phyloP scores from a whole-genome alignment of 1,140 invertebrate genomes.

The Cyclargus thomasi region DNA sequence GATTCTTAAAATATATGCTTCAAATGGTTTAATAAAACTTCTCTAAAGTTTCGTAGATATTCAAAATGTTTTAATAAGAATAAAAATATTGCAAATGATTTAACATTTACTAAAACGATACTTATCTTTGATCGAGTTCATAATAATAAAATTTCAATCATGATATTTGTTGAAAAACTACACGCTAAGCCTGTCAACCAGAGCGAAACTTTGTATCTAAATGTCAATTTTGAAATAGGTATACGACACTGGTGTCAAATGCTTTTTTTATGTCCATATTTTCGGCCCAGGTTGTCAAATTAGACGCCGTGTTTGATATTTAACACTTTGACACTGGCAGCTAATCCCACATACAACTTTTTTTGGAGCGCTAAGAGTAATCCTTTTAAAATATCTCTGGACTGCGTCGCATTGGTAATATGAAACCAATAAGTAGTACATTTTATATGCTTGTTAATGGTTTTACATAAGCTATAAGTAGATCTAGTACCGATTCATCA shows the following conservation, averaged over 20 bases:
- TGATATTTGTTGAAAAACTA: slow-evolving; percentile 58
- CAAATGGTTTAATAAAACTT: background rate
- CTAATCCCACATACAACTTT: slow-evolving; percentile 65
- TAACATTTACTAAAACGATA: slow-evolving; percentile 26
- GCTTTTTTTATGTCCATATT: slow-evolving; percentile 44
- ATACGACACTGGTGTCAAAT: slow-evolving; percentile 66
- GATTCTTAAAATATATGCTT: background rate
- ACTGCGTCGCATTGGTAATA: slow-evolving; percentile 59
- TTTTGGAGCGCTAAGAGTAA: slow-evolving; percentile 58
- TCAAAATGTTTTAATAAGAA: background rate
- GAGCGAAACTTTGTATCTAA: slow-evolving; percentile 42
- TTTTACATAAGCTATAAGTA: background rate
- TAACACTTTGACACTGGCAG: slow-evolving; percentile 73
- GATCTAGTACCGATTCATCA: background rate
- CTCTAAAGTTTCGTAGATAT: background rate
- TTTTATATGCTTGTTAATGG: background rate
- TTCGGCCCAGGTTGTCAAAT: slow-evolving; percentile 63
- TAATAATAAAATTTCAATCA: slow-evolving; percentile 51
- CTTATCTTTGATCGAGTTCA: slow-evolving; percentile 38
- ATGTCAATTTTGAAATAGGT: slow-evolving; percentile 59
- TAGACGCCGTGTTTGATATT: slow-evolving; percentile 67
- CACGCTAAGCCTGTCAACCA: slow-evolving; percentile 37
- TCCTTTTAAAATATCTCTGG: slow-evolving; percentile 68
- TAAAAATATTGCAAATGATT: too few relatives aligned
- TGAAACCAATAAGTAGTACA: slow-evolving; percentile 31